Evolutionary conservation across 2,888 invertebrate genomes (phyloP), one percentile per base, ranked within the genome.

Genomic region (Thecophora atra): DNA sequence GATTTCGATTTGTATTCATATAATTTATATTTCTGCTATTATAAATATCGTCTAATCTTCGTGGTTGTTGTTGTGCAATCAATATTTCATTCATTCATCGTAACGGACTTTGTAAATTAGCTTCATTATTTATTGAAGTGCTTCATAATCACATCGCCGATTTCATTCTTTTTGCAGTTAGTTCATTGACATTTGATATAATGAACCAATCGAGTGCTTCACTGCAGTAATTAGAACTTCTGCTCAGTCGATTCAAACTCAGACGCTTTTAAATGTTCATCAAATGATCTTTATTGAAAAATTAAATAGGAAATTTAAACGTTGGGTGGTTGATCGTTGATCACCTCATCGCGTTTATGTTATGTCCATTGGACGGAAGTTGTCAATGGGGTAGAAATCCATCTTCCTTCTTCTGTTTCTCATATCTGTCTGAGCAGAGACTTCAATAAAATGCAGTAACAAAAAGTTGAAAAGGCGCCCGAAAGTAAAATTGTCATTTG

Each of bases 41-140:
- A 8, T 60, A 60, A 4, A 30, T 30, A 6, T n/a, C 24, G 28
- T 6, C 30, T 60, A 8, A 13, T 17, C 13, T 63, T 15, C n/a
- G 6, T 2, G n/a, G 19, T 44, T 42, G 64, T 42, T 51, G 6
- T 65, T 65, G 15, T 68, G 44, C 26, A 68, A 58, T 67, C 37
- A 54, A 42, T 54, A 54, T 68, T 68, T 26, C 51, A 37, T 67
- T 67, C 67, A 44, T 58, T 68, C 56, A 56, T 21, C 24, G 7
- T 56, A n/a, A n/a, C n/a, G n/a, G n/a, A n/a, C 26, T 19, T 21
- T 37, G n/a, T 66, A 26, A 52, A 66, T 66, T 37, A 28, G 54
- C n/a, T 37, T 54, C 54, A 21, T 51, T 47, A 47, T 65, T 58
- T 8, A 26, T 58, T 30, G 17, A n/a, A 44, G 30, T 44, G 56